Conservation (phyloP, 1,140 invertebrate genomes). For the Thalassaphorura encarpata region DNA sequence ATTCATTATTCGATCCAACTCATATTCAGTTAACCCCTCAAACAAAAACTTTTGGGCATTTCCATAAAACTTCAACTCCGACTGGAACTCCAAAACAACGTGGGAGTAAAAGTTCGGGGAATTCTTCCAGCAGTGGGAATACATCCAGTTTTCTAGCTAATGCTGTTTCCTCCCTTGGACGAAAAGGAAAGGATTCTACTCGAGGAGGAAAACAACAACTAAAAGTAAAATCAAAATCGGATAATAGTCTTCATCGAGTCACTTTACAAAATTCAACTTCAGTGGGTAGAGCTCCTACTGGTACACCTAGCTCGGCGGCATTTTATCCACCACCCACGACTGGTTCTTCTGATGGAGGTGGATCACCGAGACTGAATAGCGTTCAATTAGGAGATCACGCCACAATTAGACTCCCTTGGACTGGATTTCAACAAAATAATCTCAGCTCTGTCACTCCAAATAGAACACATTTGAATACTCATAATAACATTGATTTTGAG, state of each 20-base stretch:
- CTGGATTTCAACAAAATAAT: slow-evolving; percentile 26
- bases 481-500: slow-evolving; percentile 18
- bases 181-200: slow-evolving; percentile 22
- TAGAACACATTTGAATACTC: slow-evolving; percentile 23
- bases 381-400: slow-evolving; percentile 31
- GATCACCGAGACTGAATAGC: slow-evolving; percentile 27
- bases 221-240: slow-evolving; percentile 37
- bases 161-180: slow-evolving; percentile 23
- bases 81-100: background rate
- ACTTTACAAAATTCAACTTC: background rate
- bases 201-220: slow-evolving; percentile 19
- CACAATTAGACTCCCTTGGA: slow-evolving; percentile 31
- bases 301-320: background rate
- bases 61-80: background rate
- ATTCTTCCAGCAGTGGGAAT: background rate
- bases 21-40: no score
- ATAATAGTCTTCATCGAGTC: slow-evolving; percentile 37
- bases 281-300: background rate
- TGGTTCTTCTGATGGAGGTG: background rate
- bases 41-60: no score
- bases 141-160: slow-evolving; percentile 1
- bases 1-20: no score
- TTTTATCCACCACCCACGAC: background rate
- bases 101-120: background rate
- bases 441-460: slow-evolving; percentile 21